phyloP scores from a whole-genome alignment of 1,140 invertebrate species.

The Meloidogyne exigua region DNA sequence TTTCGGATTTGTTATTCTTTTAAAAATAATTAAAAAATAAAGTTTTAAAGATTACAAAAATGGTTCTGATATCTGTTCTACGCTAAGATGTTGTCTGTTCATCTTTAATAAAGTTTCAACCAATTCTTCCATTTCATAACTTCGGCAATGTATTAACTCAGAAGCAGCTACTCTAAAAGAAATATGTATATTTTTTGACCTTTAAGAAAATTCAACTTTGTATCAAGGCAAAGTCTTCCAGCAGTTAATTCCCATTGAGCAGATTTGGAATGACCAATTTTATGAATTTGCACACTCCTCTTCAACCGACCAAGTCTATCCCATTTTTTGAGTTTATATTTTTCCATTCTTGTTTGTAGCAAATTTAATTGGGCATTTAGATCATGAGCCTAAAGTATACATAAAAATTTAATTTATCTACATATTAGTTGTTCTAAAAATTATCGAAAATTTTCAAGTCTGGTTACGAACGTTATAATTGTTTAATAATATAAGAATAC shows the following conservation, averaged over 20 bases:
- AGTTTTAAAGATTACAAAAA: slow-evolving; percentile 37
- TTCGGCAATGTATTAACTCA: slow-evolving; percentile 38
- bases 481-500: slow-evolving; percentile 54
- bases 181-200: slow-evolving; percentile 5
- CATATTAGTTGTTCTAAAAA: no score
- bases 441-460: no score
- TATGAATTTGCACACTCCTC: slow-evolving; percentile 21
- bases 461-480: neutral
- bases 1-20: slow-evolving; percentile 27
- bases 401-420: slow-evolving; percentile 18
- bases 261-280: slow-evolving; percentile 32
- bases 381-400: slow-evolving; percentile 30
- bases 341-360: slow-evolving; percentile 37
- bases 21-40: slow-evolving; percentile 5
- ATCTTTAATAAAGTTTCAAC: slow-evolving; percentile 31
- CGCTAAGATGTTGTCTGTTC: slow-evolving; percentile 26
- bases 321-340: slow-evolving; percentile 43
- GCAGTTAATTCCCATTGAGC: slow-evolving; percentile 52
- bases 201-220: slow-evolving; percentile 34
- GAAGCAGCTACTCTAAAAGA: slow-evolving; percentile 42
- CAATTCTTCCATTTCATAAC: slow-evolving; percentile 49
- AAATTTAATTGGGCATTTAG: slow-evolving; percentile 35
- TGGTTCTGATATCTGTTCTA: slow-evolving; percentile 39
- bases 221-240: slow-evolving; percentile 41
- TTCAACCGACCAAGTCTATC: slow-evolving; percentile 40